Evolutionary conservation across 2,113 vertebrate genomes (phyloP), one percentile per base, ranked within the genome.

Genomic region (Emberiza fucata): DNA sequence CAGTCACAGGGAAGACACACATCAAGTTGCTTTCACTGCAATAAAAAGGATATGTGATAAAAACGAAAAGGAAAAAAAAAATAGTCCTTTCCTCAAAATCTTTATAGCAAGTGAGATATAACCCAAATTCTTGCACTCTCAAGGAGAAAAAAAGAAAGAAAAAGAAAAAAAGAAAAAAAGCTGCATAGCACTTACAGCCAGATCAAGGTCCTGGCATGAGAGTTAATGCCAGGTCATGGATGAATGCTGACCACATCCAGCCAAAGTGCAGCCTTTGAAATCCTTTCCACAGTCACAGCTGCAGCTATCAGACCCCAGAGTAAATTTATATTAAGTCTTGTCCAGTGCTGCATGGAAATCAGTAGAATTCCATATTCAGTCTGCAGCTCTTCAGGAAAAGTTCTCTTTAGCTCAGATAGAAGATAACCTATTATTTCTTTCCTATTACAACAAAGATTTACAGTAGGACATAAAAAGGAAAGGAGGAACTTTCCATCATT

Each of bases 21-120:
- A 5, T 5, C 37, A 42, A 56, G 29, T 8, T 17, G 17, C 27
- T 61, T 65, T 45, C 60, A n/a, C 29, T 54, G 33, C 42, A 82
- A 23, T 1, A 35, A 16, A 35, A 35, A 57, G 22, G 56, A 15
- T n/a, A 16, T 1, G 12, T 0, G 3, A 61, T 8, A 25, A 45
- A 82, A 87, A 79, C 3, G n/a, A 33, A 56, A 61, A 12, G 8
- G 2, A 59, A 76, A 37, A 42, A 54, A 6, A 1, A 47, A 71
- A n/a, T n/a, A n/a, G 11, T 6, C 12, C 19, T 82, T 78, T 63
- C 29, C 21, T 91, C 48, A 60, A 59, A 48, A 45, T 14, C 2
- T 22, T 68, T 29, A 72, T 2, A 57, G 20, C 4, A 45, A 92
- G 12, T 48, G 9, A 94, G 27, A 91, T 50, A 6, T 4, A 59